These are phyloP conservation scores for Lathronympha strigana DNA, from an alignment of 2,888 invertebrate genomes.

Conservation along the genomic window DNA sequence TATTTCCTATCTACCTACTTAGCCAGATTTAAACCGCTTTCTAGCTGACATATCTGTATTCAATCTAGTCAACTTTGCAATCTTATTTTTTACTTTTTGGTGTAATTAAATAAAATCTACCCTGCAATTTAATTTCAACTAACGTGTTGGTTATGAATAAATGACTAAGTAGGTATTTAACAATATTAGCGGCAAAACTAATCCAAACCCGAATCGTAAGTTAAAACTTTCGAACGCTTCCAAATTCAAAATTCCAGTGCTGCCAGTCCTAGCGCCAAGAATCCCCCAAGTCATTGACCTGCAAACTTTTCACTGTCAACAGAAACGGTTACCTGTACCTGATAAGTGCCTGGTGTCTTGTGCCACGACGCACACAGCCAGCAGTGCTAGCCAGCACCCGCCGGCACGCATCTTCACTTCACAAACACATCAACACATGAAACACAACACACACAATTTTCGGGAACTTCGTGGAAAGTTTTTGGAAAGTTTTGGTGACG, in stretches of 20 bases:
- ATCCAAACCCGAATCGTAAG: neutral
- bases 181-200: neutral
- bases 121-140: no score
- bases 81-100: no score
- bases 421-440: conserved; percentile 76
- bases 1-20: no score
- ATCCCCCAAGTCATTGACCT: conserved; percentile 24
- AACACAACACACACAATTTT: conserved; percentile 47
- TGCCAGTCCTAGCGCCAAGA: conserved; percentile 11
- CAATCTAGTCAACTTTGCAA: no score
- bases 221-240: conserved; percentile 6
- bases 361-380: conserved; percentile 67
- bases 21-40: no score
- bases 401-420: conserved; percentile 77
- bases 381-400: conserved; percentile 71
- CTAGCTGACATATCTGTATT: no score
- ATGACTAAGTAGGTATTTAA: no score
- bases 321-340: conserved; percentile 67
- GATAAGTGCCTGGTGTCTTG: conserved; percentile 78
- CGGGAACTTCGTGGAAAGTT: conserved; percentile 54
- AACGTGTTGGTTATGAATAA: no score
- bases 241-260: conserved; percentile 26
- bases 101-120: no score
- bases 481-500: conserved; percentile 77
- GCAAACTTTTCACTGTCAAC: conserved; percentile 41